phyloP scores from a whole-genome alignment of 2,888 invertebrate genomes.

The Prionchulus punctatus region DNA sequence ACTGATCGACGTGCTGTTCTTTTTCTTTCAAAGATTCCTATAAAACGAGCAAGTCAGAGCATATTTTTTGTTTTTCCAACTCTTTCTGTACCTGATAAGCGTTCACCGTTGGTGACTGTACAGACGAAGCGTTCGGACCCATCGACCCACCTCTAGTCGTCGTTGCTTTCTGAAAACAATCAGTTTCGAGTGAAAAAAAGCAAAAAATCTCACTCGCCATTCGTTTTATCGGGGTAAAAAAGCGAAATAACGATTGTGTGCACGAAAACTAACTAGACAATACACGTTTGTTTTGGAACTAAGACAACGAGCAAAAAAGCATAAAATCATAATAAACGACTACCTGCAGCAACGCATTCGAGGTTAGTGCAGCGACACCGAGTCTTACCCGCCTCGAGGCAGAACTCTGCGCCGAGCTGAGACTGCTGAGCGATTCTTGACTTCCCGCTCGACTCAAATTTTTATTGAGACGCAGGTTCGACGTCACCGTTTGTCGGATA shows the following conservation, averaged over 20 bases:
- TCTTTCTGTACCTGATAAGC: too few species aligned
- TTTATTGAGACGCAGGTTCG: constrained; percentile 15
- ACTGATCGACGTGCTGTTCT: constrained; percentile 76
- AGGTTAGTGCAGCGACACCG: constrained; percentile 48
- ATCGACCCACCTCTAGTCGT: background rate
- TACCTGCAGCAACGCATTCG: background rate
- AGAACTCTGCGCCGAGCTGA: constrained; percentile 43
- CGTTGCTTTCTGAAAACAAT: background rate
- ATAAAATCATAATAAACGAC: background rate
- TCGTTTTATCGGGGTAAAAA: background rate
- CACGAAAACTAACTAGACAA: background rate
- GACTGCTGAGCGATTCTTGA: constrained; percentile 66
- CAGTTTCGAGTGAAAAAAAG: too few species aligned
- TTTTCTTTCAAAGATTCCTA: constrained; percentile 81
- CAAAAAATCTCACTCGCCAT: background rate
- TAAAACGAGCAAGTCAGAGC: background rate
- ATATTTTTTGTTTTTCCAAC: too few species aligned
- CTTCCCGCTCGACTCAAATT: constrained; percentile 41
- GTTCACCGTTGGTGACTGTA: background rate
- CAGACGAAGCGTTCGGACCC: background rate
- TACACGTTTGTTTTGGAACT: background rate
- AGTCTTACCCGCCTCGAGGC: constrained; percentile 51
- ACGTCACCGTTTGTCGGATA: constrained; percentile 20
- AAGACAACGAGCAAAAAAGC: background rate
- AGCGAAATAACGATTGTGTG: background rate